Base-by-base conservation (phyloP, 2,797 vertebrate species). In the Euphonia xanthogaster region DNA sequence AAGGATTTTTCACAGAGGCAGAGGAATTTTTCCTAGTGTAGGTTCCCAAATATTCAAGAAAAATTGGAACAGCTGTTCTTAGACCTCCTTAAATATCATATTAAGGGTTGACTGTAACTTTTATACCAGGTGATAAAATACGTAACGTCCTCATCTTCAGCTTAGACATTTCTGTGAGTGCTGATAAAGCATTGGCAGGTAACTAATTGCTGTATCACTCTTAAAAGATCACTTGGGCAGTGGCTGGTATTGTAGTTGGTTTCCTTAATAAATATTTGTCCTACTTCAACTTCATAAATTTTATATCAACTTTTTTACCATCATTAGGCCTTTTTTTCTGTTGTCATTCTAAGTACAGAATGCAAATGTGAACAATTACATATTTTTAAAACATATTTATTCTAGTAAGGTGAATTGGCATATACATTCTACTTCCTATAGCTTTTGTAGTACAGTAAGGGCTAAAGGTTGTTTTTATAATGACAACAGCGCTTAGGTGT, bases 261-360 rank as follows among this genome's bases (percentile, higher is more conserved):
- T 67, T 68, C 10, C 22, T 62, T 78, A 57, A 79, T 60, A 72
- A 87, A 45, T 14, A 6, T 15, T 73, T 75, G 54, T 81, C 19
- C 53, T 78, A 10, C 35, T 68, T 77, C 12, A 33, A 35, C 15
- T 81, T 79, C 8, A 12, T 10, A 44, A 27, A 57, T 51, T 58
- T 83, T 23, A 7, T 47, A 48, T 55, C 47, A 20, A 40, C 2
- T 2, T 54, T n/a, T 53, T 65, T 20, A 27, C 37, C 27, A 40
- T 35, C 23, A 4, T 61, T 44, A 47, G 16, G 3, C 3, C 0
- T 12, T 61, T 33, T 58, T 4, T 57, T 28, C 25, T 1, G 5
- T 73, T 85, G 39, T 84, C 23, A 30, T 39, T 33, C 28, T 27
- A 44, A 68, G 17, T 31, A 28, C 14, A 22, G 18, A 33, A 24